Percentiles rank a stretch among this genome's conserved stretches.
These are phyloP conservation scores for Acanthosoma haemorrhoidale DNA, from an alignment of 2,888 invertebrate species.

Conservation along the genomic window DNA sequence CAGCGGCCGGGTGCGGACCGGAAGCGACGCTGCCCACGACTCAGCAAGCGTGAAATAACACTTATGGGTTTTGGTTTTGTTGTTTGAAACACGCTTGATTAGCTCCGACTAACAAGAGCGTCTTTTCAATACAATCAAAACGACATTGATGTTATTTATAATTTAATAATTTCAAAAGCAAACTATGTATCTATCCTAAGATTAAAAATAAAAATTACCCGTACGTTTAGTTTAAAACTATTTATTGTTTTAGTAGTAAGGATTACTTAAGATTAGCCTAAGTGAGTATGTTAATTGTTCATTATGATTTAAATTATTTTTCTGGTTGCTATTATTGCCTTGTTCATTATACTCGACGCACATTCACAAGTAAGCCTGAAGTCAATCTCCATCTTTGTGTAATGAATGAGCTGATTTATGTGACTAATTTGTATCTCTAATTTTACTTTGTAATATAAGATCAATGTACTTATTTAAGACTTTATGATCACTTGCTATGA, in stretches of 20 bases:
- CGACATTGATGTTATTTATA: not conserved
- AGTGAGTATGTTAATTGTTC: not conserved
- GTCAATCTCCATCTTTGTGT: constrained; percentile 11
- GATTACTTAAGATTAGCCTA: not conserved
- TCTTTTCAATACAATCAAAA: not conserved
- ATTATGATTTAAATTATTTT: not conserved
- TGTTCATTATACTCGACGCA: constrained; percentile 35
- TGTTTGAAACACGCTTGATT: not conserved
- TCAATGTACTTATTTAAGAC: not conserved
- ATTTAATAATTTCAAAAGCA: not conserved
- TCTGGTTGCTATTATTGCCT: constrained; percentile 19
- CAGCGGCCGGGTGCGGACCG: not conserved
- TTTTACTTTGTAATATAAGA: not conserved
- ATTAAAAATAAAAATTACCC: too few relatives aligned
- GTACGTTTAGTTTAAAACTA: not conserved
- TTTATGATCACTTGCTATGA: constrained; percentile 16
- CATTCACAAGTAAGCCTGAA: constrained; percentile 38
- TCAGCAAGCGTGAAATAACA: not conserved
- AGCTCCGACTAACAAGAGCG: not conserved
- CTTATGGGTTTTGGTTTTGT: not conserved
- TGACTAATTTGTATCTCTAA: constrained; percentile 17
- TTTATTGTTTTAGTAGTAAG: not conserved
- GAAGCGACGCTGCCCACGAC: too few relatives aligned
- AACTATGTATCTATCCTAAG: not conserved
- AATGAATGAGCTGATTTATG: constrained; percentile 14